Base-by-base conservation (phyloP, 1,140 invertebrate species). In the Drosophila erecta region DNA sequence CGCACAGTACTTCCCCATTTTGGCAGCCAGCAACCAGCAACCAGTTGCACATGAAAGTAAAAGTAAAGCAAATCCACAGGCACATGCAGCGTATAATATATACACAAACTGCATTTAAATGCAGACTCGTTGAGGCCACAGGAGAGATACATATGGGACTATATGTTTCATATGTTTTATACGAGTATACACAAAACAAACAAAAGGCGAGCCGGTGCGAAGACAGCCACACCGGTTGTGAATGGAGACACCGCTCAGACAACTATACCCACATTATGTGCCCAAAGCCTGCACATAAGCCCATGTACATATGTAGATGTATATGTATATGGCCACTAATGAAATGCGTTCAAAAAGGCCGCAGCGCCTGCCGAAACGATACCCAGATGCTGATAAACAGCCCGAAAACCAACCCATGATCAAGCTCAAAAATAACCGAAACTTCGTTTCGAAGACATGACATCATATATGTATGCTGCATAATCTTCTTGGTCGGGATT, bases 41-140 rank as follows among this genome's bases (percentile, higher is more conserved):
- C 84, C 79, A 89, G 84, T 89, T 89, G 84, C 80, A 89, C 64
- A 89, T 89, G 84, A 89, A 89, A 89, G 84, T 89, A 89, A 89
- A 89, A 89, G 84, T 89, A 78, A 80, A 90, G 69, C 85, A 89
- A 70, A 77, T 81, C 72, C 79, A 53, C 37, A 72, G 15, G 43
- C 44, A 4, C 24, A 50, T 50, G 47, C 47, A 33, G 47, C 47
- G n/a, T 17, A 14, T 50, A 50, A 33, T 50, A 72, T 46, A 60
- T 59, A 70, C 24, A 44, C 44, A 49, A 72, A 59, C 55, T 81
- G 78, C 78, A 85, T 79, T 84, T 85, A 73, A 84, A 84, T 76
- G 76, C 80, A 83, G 76, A 47, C 79, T 51, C 54, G 64, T 54
- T 56, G 53, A 37, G 46, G 43, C 69, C 33, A 20, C 40, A 24